Base-by-base conservation (phyloP, 2,113 vertebrate genomes). In the Poeciliopsis occidentalis region DNA sequence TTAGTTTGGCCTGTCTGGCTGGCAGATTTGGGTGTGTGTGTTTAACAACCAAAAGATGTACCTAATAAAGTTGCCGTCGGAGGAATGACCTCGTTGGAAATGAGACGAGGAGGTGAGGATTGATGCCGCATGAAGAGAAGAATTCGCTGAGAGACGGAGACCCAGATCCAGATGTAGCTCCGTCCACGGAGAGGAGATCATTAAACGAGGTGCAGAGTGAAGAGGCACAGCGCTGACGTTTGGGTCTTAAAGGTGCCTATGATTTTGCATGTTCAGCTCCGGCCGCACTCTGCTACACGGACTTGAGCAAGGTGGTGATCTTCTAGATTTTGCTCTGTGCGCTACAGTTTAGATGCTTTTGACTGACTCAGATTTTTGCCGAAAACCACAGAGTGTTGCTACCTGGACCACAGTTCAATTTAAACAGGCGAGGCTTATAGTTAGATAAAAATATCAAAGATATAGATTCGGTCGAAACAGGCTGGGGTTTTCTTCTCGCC, bases 141-240 rank as follows among this genome's bases (percentile, higher is more conserved):
- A 71, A 81, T 75, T 69, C 22, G 63, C 44, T 67, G 81, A 71
- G 76, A 81, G 81, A 80, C 26, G 73, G 78, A 57, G 71, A 67
- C 57, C 65, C 62, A 71, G 75, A 31, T 71, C 47, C 65, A 22
- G 47, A 54, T 31, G 30, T 37, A 62, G 61, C 76, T 80, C 80
- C 82, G 24, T 54, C 51, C 51, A 24, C 74, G 37, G 72, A 60
- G 72, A 39, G 61, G 75, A 60, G 27, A 39, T 87, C 75, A 92
- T 92, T 75, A 87, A 73, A 60, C 24, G 47, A 89, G 82, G 90
- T 79, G 86, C 68, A 4, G 91, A 88, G 85, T 92, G 89, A 91
- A 31, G 62, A 37, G 67, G 68, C 22, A 34, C 75, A 76, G 82
- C 62, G 81, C 75, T 54, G 74, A 64, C 60, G 62, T 82, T 60